Evolutionary conservation across 2,113 vertebrate genomes (phyloP), one percentile per base, ranked within the genome.

Genomic region (Furnarius figulus): DNA sequence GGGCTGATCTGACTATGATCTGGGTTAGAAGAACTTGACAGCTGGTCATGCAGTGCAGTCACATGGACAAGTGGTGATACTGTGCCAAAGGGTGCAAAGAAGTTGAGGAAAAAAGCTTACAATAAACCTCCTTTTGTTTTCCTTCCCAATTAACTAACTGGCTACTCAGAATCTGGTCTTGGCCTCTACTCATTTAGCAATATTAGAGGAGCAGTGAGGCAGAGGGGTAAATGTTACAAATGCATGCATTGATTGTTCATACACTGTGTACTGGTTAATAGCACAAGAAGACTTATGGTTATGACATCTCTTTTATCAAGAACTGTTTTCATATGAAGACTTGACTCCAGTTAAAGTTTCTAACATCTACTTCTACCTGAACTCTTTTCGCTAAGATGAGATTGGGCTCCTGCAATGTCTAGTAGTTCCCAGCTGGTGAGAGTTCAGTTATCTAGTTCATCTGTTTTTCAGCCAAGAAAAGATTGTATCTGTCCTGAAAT

Each of bases 91-190:
- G 12, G 8, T 31, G 15, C 20, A 82, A 66, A 71, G 30, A 17
- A 88, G 31, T 13, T 44, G 58, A 55, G 19, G 30, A 68, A 63
- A 88, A 61, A 50, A 5, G 8, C 7, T 27, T n/a, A 40, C 7
- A 42, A 63, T 27, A 58, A 78, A 65, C 0, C 2, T 0, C 0
- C 12, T n/a, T 68, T 21, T 50, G 14, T 44, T 63, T 67, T 49
- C 19, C 62, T 68, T 76, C 9, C 35, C 0, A 0, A 5, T 72
- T 37, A 46, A 37, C 10, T 30, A 13, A 20, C 14, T 76, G 16
- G 6, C 39, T 79, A 3, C 25, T 59, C 17, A 59, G 46, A 79
- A 75, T 12, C 22, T 76, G 37, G 8, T 30, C 31, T 88, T 53
- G 27, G 14, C 10, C 15, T 83, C 37, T 61, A 24, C 4, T 71